phyloP scores from a whole-genome alignment of 2,113 vertebrate species.

The Chaetops frenatus region DNA sequence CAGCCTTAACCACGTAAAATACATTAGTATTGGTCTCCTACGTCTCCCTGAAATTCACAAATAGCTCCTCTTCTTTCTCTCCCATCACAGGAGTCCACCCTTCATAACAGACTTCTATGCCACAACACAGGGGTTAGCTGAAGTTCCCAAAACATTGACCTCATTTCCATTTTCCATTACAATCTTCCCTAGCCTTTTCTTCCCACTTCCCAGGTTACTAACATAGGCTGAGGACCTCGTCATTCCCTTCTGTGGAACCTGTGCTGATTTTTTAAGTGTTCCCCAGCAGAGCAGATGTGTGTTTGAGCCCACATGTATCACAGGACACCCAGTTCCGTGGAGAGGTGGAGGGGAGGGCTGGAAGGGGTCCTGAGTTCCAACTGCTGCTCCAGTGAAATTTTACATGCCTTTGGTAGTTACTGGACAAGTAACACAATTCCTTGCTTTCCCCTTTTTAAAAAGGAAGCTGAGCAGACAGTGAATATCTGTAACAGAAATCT shows the following conservation, averaged over 20 bases:
- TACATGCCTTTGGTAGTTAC: neutral
- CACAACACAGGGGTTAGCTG: neutral
- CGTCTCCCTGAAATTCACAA: neutral
- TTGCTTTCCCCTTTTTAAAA: neutral
- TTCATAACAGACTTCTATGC: neutral
- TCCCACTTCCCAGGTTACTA: neutral
- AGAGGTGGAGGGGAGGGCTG: neutral
- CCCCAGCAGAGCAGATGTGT: neutral
- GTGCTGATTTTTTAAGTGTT: neutral
- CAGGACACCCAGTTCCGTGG: neutral
- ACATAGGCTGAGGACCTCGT: fast-evolving
- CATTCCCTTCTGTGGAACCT: neutral
- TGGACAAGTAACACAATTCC: neutral
- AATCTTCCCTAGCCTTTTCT: neutral
- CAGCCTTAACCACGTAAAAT: neutral
- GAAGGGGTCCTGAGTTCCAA: neutral
- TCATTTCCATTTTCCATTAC: neutral
- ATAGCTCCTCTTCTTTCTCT: neutral
- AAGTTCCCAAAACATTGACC: neutral
- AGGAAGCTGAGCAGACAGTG: neutral
- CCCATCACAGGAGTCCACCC: neutral
- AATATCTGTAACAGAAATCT: neutral
- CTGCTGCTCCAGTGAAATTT: neutral
- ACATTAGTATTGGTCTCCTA: neutral
- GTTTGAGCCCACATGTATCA: neutral